Evolutionary conservation across 1,140 invertebrate species (phyloP), one percentile per base, ranked within the genome.

Genomic region (Psilanteris sp.): DNA sequence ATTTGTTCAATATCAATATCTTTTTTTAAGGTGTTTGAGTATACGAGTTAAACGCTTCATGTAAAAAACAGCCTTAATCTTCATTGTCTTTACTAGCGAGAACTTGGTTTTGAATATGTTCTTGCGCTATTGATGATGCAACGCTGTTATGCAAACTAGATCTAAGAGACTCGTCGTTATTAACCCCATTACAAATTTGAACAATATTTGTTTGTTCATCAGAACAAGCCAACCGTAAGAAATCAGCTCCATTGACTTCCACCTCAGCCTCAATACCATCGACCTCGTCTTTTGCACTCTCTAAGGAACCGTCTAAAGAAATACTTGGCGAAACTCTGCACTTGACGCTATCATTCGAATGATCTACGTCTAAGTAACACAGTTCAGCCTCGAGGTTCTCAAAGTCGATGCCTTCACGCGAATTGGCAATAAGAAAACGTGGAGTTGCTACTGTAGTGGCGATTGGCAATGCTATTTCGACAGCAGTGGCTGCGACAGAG

Each of bases 381-480:
- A 88, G 57, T 15, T n/a, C n/a, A n/a, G n/a, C n/a, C n/a, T 87
- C 84, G 10, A 88, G 62, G 22, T 82, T 86, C 18, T 88, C 87
- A 18, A 89, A 89, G 44, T 89, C 87, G 24, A 89, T 84, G 1
- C 86, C 85, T 13, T 89, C 84, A 1, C 87, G 83, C 2, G 86
- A 87, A 44, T 87, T 86, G 0, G 85, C 85, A 4, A 80, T 50
- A 1, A 89, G 71, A 9, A 83, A 89, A n/a, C 81, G 83, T 0
- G 87, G 85, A 1, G 78, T 79, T 1, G 34, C 46, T 0, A 34
- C 13, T 10, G 67, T 29, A n/a, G 44, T 22, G n/a, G 13, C 52
- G 1, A 27, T 37, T 0, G 59, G 34, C 4, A 41, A 39, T 41
- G 44, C 29, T 5, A 26, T 4, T 18, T 50, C 46, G 13, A 20